These are phyloP conservation scores for Actinia equina DNA, from an alignment of 64 coral and sea anemone species.

Conservation along the genomic window DNA sequence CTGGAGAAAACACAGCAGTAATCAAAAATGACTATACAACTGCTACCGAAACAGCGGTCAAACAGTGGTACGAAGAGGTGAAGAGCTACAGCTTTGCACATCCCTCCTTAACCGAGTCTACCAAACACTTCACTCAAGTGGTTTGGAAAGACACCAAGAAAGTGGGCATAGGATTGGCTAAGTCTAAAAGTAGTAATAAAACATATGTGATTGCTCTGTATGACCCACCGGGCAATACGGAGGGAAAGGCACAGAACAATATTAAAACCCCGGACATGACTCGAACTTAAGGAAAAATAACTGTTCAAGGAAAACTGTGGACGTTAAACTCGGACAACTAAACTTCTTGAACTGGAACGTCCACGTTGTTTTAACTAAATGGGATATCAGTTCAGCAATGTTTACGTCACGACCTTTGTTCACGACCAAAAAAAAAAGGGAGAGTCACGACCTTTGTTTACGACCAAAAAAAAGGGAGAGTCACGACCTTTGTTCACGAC, in stretches of 20 bases:
- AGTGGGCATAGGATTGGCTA: conserved; percentile 72
- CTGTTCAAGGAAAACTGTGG: no score
- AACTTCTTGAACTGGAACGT: no score
- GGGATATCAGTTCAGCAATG: no score
- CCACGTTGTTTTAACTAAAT: no score
- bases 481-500: no score
- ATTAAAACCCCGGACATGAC: conserved; percentile 44
- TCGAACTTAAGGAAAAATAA: background rate
- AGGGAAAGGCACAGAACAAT: conserved; percentile 36
- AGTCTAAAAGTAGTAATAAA: conserved; percentile 34
- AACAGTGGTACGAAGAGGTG: conserved; percentile 80
- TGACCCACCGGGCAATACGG: conserved; percentile 67
- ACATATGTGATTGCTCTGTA: conserved; percentile 82
- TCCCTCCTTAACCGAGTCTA: conserved; percentile 39
- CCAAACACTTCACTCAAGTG: conserved; percentile 76
- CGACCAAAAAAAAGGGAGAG: no score
- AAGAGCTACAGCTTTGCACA: conserved; percentile 64
- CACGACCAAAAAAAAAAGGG: no score
- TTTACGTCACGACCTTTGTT: no score
- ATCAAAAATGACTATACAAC: conserved; percentile 55
- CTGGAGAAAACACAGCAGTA: conserved; percentile 71
- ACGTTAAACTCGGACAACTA: no score
- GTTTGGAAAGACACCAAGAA: conserved; percentile 71
- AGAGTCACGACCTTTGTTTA: no score
- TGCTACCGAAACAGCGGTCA: conserved; percentile 67